Conservation (phyloP, 2,113 vertebrate genomes). For the Chaetodon auriga region DNA sequence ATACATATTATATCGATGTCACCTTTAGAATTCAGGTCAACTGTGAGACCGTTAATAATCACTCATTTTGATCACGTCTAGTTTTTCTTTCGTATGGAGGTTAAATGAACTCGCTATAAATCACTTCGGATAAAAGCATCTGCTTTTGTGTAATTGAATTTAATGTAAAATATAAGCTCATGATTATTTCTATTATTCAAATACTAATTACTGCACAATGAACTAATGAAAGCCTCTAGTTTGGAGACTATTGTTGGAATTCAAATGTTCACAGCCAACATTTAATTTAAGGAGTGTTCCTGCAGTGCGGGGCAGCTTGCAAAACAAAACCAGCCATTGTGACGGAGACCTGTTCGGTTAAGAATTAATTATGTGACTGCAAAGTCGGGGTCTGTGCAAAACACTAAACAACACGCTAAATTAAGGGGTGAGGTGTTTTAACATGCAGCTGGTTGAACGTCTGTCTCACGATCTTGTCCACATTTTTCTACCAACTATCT, state of each 20-base stretch:
- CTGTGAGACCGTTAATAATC: background rate
- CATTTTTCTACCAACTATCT: background rate
- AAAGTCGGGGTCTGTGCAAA: background rate
- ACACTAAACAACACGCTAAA: background rate
- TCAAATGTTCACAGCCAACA: background rate
- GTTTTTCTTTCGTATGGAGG: no score
- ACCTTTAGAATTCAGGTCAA: no score
- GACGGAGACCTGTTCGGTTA: background rate
- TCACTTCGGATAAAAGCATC: conserved; percentile 3
- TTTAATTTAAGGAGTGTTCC: conserved; percentile 24
- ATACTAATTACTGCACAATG: conserved; percentile 8
- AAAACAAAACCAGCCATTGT: background rate
- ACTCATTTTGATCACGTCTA: background rate
- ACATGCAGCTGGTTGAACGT: background rate
- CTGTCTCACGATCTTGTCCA: background rate
- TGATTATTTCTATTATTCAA: background rate
- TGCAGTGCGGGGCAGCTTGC: background rate
- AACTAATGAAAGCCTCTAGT: conserved; percentile 15
- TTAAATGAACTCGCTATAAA: conserved; percentile 3
- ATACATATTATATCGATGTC: no score
- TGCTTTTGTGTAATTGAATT: background rate
- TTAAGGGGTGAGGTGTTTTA: background rate
- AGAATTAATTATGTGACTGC: conserved; percentile 17
- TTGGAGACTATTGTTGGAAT: conserved; percentile 14
- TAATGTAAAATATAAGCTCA: conserved; percentile 32